Base-by-base conservation (phyloP, 2,113 vertebrate species). In the Pygoscelis antarcticus region DNA sequence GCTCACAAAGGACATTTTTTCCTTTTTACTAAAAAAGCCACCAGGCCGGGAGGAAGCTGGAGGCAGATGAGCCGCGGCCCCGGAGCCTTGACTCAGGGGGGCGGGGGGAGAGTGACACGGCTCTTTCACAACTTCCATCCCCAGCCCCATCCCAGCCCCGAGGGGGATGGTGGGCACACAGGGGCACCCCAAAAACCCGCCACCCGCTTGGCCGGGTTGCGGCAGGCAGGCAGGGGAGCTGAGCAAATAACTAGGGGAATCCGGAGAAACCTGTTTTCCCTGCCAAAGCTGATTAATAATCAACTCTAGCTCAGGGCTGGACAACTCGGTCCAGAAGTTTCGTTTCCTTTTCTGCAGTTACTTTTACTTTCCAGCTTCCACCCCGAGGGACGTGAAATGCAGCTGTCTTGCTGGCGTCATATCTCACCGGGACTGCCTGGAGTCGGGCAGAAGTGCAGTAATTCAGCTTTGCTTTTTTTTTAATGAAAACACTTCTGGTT, bases 331-430 rank as follows among this genome's bases (percentile, higher is more conserved):
- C 69, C 54, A 34, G 25, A 4, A 65, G 58, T 93, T 96, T 94
- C 8, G 9, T 86, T 95, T 92, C 80, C 76, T 69, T 54, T 55
- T 38, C 77, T 72, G 52, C 42, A 87, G 49, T 77, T 57, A 90
- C 54, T 93, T 95, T 93, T 61, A 42, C 58, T 93, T 96, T 74
- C 55, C 46, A 60, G 32, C 15, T 89, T 64, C 66, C 29, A 64
- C 4, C 4, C 22, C 1, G 0, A 79, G 52, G n/a, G n/a, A 82
- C 2, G 1, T 3, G 42, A 55, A 89, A 58, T 3, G 21, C 26
- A 80, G 38, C 30, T 75, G 16, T 46, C 69, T 44, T 72, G 38
- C 47, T 64, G 83, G n/a, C 0, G 0, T 51, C 16, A 0, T 4
- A 25, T n/a, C n/a, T 76, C 38, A 47, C 69, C 1, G 1, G 44